Conservation (phyloP, 2,888 invertebrate genomes). For the Callosobruchus maculatus region DNA sequence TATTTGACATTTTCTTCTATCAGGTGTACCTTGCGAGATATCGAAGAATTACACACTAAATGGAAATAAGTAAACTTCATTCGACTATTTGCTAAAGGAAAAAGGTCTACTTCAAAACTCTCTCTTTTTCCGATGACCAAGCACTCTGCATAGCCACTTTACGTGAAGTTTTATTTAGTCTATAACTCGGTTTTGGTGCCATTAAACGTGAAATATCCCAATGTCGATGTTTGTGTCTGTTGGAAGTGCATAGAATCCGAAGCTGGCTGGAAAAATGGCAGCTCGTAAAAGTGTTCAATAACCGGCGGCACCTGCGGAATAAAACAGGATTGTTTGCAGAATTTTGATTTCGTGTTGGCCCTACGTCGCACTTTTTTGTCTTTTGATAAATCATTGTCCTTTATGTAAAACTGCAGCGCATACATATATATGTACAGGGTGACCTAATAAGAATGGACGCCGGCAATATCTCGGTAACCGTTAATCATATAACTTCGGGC, state of each 20-base stretch:
- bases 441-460: no score
- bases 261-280: background rate
- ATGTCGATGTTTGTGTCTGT: background rate
- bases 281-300: background rate
- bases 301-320: background rate
- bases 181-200: background rate
- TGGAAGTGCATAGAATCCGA: background rate
- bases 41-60: no score
- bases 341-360: background rate
- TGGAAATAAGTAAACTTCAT: no score
- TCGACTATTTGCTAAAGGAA: no score
- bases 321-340: background rate
- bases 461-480: no score
- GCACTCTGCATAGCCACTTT: background rate
- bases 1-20: no score
- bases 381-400: no score
- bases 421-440: no score
- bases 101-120: background rate
- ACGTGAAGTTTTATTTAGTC: background rate
- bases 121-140: background rate
- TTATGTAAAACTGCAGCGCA: no score
- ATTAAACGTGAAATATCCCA: background rate
- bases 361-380: no score
- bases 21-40: no score
- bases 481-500: no score